Evolutionary conservation across 2,113 vertebrate species (phyloP).

Genomic region (Psephotus haematonotus): DNA sequence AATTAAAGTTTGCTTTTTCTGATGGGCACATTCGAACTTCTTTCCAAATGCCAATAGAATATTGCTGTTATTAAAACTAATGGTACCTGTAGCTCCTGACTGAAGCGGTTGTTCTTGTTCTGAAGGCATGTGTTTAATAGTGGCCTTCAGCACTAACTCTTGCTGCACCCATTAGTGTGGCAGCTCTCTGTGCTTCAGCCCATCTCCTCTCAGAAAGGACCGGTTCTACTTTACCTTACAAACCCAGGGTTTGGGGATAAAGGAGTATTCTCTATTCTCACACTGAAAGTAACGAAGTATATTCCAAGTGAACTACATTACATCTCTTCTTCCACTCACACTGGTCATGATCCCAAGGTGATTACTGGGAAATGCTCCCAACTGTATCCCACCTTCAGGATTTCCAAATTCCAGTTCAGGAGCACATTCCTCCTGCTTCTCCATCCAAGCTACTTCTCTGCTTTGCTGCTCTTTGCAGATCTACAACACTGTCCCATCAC

Average conservation of each 20-base stretch:
- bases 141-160: not conserved
- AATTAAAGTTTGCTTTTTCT: not conserved
- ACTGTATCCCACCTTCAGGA: not conserved
- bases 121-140: not conserved
- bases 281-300: not conserved
- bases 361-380: not conserved
- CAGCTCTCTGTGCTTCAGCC: not conserved
- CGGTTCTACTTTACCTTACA: not conserved
- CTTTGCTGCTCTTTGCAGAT: not conserved
- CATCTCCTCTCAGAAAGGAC: not conserved
- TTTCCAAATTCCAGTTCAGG: not conserved
- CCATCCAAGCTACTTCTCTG: not conserved
- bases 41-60: not conserved
- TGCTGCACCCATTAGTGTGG: not conserved
- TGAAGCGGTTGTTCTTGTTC: not conserved
- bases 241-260: not conserved
- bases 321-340: not conserved
- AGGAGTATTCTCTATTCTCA: not conserved
- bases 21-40: not conserved
- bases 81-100: not conserved
- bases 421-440: not conserved
- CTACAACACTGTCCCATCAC: not conserved
- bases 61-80: not conserved
- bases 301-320: not conserved
- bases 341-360: rapidly evolving